Evolutionary conservation across 2,888 invertebrate genomes (phyloP), one percentile per base, ranked within the genome.

Genomic region (Eledone cirrhosa): DNA sequence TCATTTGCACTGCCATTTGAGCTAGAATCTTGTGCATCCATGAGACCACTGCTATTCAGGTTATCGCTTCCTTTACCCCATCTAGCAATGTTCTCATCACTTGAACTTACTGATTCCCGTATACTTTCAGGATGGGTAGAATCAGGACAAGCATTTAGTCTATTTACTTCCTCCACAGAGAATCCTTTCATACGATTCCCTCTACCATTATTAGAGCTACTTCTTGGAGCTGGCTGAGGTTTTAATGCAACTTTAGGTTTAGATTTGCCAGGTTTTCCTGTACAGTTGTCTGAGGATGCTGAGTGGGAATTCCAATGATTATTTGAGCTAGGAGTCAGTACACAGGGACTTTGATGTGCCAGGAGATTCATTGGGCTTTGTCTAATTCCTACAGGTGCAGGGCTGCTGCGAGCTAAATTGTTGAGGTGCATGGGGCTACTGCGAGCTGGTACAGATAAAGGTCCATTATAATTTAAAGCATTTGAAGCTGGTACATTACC

Each of bases 1-100:
- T 98, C 98, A 91, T 98, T 97, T 8, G 95, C 95, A 83, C 94
- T 95, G 91, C 97, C 97, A 90, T 97, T 97, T 86, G 97, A 88
- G 81, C 90, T 89, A 11, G 91, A 90, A 72, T 89, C 87, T 78
- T 90, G 90, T 5, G 90, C 89, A 79, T 90, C 90, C 48, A 91
- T 83, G 24, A 89, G 83, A 29, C 88, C 88, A 82, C 88, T 89
- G 41, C 89, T 89, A 69, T 90, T 90, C 77, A 89, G 83, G 67
- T 77, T 22, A 86, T 85, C 77, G 87, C 82, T 81, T 77, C 80
- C 81, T 29, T 81, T 82, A 65, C 80, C 83, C 77, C 83, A 77
- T 80, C 80, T 81, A 77, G 82, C 88, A 80, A 87, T 89, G 80
- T 87, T 87, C 80, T 87, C 87, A 80, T 90, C 90, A 1, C 92